Evolutionary conservation across 2,797 vertebrate genomes (phyloP).

Genomic region (Thunnus albacares): DNA sequence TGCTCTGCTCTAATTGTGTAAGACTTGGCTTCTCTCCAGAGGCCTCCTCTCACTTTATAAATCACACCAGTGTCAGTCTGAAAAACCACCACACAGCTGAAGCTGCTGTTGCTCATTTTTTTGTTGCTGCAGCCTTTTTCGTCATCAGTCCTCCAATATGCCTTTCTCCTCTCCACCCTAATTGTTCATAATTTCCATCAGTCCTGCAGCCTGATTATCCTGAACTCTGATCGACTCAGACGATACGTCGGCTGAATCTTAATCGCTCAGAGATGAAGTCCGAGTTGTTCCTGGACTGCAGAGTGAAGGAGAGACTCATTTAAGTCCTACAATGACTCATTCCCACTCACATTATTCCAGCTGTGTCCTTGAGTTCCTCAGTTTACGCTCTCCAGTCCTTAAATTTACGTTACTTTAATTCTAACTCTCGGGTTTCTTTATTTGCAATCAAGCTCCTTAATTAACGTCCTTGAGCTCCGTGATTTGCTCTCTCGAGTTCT

Average conservation of each 20-base stretch:
- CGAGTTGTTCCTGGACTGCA: neutral
- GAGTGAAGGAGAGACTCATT: too few species aligned
- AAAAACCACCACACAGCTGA: neutral
- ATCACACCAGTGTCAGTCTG: constrained; percentile 31
- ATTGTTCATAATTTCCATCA: constrained; percentile 31
- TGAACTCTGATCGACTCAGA: constrained; percentile 2
- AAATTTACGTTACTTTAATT: too few species aligned
- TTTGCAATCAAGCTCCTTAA: too few species aligned
- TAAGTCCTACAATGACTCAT: too few species aligned
- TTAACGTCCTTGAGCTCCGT: too few species aligned
- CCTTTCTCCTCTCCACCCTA: neutral
- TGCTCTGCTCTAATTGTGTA: constrained; percentile 50
- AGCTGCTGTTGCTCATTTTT: constrained; percentile 21
- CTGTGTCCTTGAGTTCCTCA: too few species aligned
- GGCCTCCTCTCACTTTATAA: constrained; percentile 44
- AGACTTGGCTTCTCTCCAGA: constrained; percentile 42
- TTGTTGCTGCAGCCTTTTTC: constrained; percentile 1
- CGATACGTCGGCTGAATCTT: constrained; percentile 8
- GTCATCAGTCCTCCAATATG: constrained; percentile 12
- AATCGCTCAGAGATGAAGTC: constrained; percentile 19
- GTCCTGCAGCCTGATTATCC: constrained; percentile 1
- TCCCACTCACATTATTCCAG: too few species aligned
- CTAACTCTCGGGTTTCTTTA: too few species aligned
- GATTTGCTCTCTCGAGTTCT: too few species aligned
- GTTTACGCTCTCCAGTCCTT: too few species aligned